Evolutionary conservation across 2,797 vertebrate species (phyloP).

Genomic region (Sebastes umbrosus): DNA sequence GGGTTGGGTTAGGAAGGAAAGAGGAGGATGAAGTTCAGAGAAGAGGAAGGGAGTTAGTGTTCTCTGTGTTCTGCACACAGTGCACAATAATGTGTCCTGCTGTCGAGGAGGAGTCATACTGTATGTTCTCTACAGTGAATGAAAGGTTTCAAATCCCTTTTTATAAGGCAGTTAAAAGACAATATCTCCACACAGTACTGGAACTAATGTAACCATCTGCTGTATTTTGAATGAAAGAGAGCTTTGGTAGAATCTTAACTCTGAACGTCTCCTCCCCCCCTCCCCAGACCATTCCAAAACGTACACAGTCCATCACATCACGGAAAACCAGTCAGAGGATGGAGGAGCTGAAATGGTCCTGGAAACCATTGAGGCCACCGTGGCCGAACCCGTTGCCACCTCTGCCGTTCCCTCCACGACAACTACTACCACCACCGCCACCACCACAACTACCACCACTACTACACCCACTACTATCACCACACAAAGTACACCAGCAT

Average conservation of each 20-base stretch:
- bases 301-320: constrained; percentile 71
- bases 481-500: constrained; percentile 10
- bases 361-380: constrained; percentile 67
- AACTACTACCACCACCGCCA: constrained; percentile 21
- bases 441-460: constrained; percentile 37
- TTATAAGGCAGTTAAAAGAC: too few species aligned
- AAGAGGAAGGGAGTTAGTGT: constrained; percentile 6
- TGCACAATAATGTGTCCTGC: neutral
- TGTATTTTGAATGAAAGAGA: constrained; percentile 19
- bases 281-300: constrained; percentile 80
- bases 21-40: neutral
- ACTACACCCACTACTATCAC: constrained; percentile 48
- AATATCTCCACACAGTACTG: neutral
- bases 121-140: neutral
- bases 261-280: neutral
- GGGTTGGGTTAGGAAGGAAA: neutral
- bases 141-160: too few species aligned
- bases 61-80: constrained; percentile 16
- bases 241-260: neutral
- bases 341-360: constrained; percentile 64
- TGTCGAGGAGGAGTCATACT: neutral
- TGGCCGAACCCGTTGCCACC: constrained; percentile 9
- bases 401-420: constrained; percentile 19
- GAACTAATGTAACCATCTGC: neutral
- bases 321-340: constrained; percentile 76